Conservation (phyloP, 2,888 invertebrate species). For the Himalopsyche kuldschensis region DNA sequence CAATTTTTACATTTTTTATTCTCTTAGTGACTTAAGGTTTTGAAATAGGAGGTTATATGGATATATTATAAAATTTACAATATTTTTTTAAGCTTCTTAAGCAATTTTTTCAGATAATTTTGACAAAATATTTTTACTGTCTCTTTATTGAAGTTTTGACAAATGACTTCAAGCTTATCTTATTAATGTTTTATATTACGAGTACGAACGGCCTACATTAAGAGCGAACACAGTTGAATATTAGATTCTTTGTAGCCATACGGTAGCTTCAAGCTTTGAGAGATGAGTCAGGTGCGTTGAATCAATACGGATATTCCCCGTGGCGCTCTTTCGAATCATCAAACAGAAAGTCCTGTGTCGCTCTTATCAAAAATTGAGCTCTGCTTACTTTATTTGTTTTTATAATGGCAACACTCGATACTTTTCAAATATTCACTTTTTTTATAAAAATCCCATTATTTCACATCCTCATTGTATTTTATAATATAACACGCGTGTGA, state of each 20-base stretch:
- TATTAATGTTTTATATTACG: too few relatives aligned
- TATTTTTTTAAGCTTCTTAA: too few relatives aligned
- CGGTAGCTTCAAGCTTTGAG: background rate
- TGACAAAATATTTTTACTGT: background rate
- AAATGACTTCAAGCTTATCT: too few relatives aligned
- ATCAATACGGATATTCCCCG: background rate
- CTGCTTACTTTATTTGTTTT: background rate
- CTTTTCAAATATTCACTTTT: background rate
- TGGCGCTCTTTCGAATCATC: background rate
- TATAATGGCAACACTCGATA: background rate
- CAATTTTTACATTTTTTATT: too few relatives aligned
- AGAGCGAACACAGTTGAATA: too few relatives aligned
- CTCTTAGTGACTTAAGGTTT: too few relatives aligned
- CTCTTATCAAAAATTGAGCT: background rate
- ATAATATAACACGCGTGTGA: background rate
- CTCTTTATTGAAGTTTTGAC: too few relatives aligned
- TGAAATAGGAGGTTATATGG: too few relatives aligned
- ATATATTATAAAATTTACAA: too few relatives aligned
- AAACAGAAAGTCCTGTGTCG: background rate
- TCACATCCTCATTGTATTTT: background rate
- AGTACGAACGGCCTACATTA: too few relatives aligned
- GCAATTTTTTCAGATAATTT: background rate
- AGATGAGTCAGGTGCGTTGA: background rate
- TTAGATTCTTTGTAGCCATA: background rate
- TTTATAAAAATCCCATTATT: background rate